Evolutionary conservation across 2,888 invertebrate species (phyloP).

Genomic region (Polydrusus tereticollis): DNA sequence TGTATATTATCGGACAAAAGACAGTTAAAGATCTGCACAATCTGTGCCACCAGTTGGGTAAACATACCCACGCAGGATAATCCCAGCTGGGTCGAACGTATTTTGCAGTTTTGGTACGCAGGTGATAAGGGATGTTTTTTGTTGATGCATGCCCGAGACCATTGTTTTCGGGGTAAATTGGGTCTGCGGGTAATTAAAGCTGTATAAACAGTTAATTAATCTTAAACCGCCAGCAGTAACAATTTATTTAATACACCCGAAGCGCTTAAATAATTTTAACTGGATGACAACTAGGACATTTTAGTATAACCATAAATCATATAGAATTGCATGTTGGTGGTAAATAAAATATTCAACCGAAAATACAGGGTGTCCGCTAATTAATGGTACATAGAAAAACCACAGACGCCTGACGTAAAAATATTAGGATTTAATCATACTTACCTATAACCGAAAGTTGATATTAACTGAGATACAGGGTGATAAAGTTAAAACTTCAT

Average conservation of each 20-base stretch:
- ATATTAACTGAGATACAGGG: too few species aligned
- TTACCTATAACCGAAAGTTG: too few species aligned
- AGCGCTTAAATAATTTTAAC: background rate
- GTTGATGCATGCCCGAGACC: constrained; percentile 24
- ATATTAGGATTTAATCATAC: too few species aligned
- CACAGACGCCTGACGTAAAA: too few species aligned
- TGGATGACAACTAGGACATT: background rate
- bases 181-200: constrained; percentile 29
- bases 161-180: constrained; percentile 33
- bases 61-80: constrained; percentile 26
- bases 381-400: too few species aligned
- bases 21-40: constrained; percentile 1
- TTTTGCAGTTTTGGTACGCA: constrained; percentile 39
- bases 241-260: constrained; percentile 2
- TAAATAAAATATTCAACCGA: too few species aligned
- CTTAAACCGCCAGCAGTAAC: background rate
- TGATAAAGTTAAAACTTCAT: too few species aligned
- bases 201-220: constrained; percentile 33
- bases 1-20: background rate
- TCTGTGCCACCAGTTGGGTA: constrained; percentile 23
- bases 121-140: constrained; percentile 41
- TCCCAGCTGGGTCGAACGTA: constrained; percentile 28
- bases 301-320: too few species aligned
- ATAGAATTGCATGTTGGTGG: too few species aligned
- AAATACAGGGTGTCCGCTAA: too few species aligned